A percentile compares a stretch with the other conserved stretches of the same genome.
Evolutionary conservation across 2,113 vertebrate species (phyloP).

Genomic region (Scomber colias): DNA sequence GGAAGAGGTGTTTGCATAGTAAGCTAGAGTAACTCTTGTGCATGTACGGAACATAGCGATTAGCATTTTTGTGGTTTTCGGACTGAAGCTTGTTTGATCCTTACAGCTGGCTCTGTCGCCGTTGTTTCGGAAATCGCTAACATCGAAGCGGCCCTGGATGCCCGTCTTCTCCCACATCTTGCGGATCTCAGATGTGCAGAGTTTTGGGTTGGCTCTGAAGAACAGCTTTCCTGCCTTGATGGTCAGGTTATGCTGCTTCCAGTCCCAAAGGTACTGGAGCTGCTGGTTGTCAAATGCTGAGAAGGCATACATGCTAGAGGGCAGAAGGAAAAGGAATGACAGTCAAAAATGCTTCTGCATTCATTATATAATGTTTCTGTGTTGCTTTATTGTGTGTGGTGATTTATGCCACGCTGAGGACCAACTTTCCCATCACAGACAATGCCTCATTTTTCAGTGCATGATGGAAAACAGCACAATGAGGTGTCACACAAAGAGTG

Average conservation of each 20-base stretch:
- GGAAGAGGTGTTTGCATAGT: conserved; percentile 28
- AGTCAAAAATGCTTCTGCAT: conserved; percentile 5
- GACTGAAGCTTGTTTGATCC: conserved; percentile 55
- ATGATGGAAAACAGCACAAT: conserved; percentile 13
- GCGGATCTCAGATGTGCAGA: conserved; percentile 96
- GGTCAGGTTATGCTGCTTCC: conserved; percentile 96
- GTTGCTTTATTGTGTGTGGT: conserved; percentile 2
- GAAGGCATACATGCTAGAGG: conserved; percentile 92
- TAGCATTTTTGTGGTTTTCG: conserved; percentile 44
- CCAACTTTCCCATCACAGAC: conserved; percentile 1
- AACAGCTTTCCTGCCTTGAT: conserved; percentile 92
- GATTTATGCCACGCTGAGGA: conserved; percentile 9
- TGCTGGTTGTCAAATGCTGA: conserved; percentile 96
- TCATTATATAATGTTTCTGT: background rate
- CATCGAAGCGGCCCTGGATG: conserved; percentile 89
- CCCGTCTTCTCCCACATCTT: conserved; percentile 95
- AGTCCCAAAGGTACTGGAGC: conserved; percentile 98
- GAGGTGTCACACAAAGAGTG: background rate
- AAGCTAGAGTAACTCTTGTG: conserved; percentile 17
- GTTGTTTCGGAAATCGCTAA: conserved; percentile 92
- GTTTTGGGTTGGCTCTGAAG: conserved; percentile 94
- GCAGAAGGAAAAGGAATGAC: conserved; percentile 4
- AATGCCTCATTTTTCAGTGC: conserved; percentile 17
- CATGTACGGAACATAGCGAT: conserved; percentile 30
- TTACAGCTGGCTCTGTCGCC: conserved; percentile 96